phyloP scores from a whole-genome alignment of 2,888 invertebrate species.

The Tinea semifulvella region DNA sequence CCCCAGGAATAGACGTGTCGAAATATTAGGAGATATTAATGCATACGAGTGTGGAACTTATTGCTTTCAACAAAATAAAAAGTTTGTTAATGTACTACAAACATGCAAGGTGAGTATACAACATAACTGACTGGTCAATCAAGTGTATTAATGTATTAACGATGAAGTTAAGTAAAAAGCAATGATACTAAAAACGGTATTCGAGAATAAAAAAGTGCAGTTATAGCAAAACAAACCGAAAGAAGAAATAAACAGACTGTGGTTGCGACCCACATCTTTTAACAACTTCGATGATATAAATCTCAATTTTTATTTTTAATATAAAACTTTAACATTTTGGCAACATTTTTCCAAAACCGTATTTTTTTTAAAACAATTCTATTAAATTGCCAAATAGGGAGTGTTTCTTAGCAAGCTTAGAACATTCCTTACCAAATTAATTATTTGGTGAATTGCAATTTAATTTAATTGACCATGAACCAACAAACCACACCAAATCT shows the following conservation, averaged over 20 bases:
- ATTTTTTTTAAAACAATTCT: conserved; percentile 1
- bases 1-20: conserved; percentile 8
- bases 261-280: conserved; percentile 10
- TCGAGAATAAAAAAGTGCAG: conserved; percentile 1
- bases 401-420: background rate
- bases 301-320: too few relatives aligned
- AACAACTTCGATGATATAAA: background rate
- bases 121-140: background rate
- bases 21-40: background rate
- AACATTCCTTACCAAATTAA: background rate
- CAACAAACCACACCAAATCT: conserved; percentile 21
- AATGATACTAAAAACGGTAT: conserved; percentile 1
- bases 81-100: background rate
- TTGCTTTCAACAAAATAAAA: background rate
- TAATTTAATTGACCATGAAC: conserved; percentile 29
- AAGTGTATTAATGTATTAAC: too few relatives aligned
- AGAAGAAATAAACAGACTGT: background rate
- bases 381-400: background rate
- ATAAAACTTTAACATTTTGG: conserved; percentile 2
- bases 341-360: background rate
- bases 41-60: background rate
- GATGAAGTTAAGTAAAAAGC: too few relatives aligned
- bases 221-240: conserved; percentile 2
- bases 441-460: conserved; percentile 1
- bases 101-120: background rate